Conservation (phyloP, 2,888 invertebrate genomes). For the Cartodere bifasciata region DNA sequence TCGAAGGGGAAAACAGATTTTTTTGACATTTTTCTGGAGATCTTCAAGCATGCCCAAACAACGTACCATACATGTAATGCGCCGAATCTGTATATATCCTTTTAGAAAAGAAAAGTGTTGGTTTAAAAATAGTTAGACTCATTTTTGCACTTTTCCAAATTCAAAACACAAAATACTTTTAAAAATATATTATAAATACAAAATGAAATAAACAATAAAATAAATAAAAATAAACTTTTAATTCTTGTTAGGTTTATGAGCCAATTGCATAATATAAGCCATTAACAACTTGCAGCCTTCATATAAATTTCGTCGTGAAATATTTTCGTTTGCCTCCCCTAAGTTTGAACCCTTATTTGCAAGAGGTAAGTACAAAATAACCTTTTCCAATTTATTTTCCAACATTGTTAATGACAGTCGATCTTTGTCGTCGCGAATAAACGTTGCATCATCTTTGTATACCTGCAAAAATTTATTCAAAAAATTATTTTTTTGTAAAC, state of each 20-base stretch:
- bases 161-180: too few relatives aligned
- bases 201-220: too few relatives aligned
- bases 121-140: too few relatives aligned
- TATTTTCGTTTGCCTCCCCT: slow-evolving; percentile 32
- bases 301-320: slow-evolving; percentile 30
- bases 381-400: slow-evolving; percentile 29
- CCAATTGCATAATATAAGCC: slow-evolving; percentile 33
- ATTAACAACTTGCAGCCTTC: slow-evolving; percentile 37
- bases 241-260: slow-evolving; percentile 6
- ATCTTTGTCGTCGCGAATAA: slow-evolving; percentile 34
- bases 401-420: slow-evolving; percentile 31
- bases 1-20: too few relatives aligned
- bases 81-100: too few relatives aligned
- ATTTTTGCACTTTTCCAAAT: too few relatives aligned
- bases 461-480: slow-evolving; percentile 24
- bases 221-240: too few relatives aligned
- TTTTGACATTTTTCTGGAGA: too few relatives aligned
- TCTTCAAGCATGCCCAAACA: too few relatives aligned
- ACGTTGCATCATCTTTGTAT: slow-evolving; percentile 35
- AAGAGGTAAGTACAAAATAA: slow-evolving; percentile 33
- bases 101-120: too few relatives aligned
- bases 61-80: too few relatives aligned
- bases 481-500: slow-evolving; percentile 3
- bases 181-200: too few relatives aligned
- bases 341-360: slow-evolving; percentile 28